Conservation (phyloP, 2,797 vertebrate genomes). For the Parauchenoglanis punctatus region DNA sequence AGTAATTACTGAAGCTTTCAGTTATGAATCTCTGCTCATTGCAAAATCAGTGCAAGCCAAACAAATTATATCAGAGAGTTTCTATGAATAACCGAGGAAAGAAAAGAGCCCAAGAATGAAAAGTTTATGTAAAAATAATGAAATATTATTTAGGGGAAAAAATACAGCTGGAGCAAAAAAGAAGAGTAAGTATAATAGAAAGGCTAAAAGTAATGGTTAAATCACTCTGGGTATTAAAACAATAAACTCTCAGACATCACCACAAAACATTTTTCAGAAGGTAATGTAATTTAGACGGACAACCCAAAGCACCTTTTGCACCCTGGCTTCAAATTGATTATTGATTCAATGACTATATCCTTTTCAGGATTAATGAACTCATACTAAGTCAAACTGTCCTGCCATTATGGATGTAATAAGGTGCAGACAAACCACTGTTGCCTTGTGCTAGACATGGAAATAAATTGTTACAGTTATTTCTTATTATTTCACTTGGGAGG, state of each 20-base stretch:
- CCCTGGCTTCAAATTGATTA: background rate
- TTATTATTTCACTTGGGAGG: background rate
- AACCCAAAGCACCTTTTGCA: slow-evolving; percentile 5
- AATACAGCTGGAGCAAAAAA: slow-evolving; percentile 12
- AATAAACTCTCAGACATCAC: slow-evolving; percentile 1
- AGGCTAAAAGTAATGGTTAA: slow-evolving; percentile 26
- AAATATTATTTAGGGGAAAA: background rate
- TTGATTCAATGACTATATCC: background rate
- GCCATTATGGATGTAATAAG: background rate
- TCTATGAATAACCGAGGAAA: slow-evolving; percentile 36
- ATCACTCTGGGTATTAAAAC: slow-evolving; percentile 17
- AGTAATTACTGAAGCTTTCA: slow-evolving; percentile 48
- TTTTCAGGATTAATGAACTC: background rate
- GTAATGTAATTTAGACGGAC: slow-evolving; percentile 1
- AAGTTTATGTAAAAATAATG: slow-evolving; percentile 5
- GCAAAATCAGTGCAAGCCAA: slow-evolving; percentile 53
- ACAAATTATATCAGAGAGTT: slow-evolving; percentile 55
- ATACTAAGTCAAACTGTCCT: background rate
- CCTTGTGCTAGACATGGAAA: background rate
- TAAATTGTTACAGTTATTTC: background rate
- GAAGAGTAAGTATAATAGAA: background rate
- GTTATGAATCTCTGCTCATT: slow-evolving; percentile 67
- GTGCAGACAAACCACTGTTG: background rate
- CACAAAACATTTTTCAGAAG: background rate
- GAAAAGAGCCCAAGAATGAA: slow-evolving; percentile 49